Evolutionary conservation across 2,797 vertebrate genomes (phyloP), one percentile per base, ranked within the genome.

Genomic region (Sebastes trivittatus): DNA sequence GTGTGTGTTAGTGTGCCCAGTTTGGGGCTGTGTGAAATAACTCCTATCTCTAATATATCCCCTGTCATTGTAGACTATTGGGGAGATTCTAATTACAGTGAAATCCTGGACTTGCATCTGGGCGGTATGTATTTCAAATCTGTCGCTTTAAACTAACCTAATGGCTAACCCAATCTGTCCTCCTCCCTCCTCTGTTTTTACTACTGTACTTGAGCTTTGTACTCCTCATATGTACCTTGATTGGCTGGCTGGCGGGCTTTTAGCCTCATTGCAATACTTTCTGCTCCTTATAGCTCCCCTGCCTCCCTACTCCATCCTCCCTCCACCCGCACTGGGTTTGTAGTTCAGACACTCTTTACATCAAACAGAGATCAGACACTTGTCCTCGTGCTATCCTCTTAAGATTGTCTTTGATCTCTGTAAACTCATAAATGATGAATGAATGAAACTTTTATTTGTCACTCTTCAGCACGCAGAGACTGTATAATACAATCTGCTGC

Each of bases 11-110:
- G 86, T 84, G 78, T 86, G 87, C 86, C 88, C 83, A 87, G 89
- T 91, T 94, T 93, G 93, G 93, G 90, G 82, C 83, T 80, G 81
- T 95, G 88, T 95, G 91, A 95, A 97, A 95, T 99, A 98, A 99
- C 97, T 89, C 87, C 68, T 94, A 94, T 98, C 95, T 98, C 96
- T 97, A 97, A 98, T 98, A 88, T 97, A 98, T 98, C 97, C 46
- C 98, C 97, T 97, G 96, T 95, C 93, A 56, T 99, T 99, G 95
- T 99, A 99, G 98, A 99, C 98, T 99, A 99, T 98, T 99, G 98
- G 98, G 98, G 98, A 97, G 98, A 99, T 95, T 99, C 98, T 98
- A 98, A 98, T 99, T 99, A 99, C 98, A 99, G 97, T 98, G 98
- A 98, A 97, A 97, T 99, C 98, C 97, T 99, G 97, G 98, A 99